These are phyloP conservation scores for Chamaetylas fuelleborni DNA, from an alignment of 2,113 vertebrate genomes.

Conservation along the genomic window DNA sequence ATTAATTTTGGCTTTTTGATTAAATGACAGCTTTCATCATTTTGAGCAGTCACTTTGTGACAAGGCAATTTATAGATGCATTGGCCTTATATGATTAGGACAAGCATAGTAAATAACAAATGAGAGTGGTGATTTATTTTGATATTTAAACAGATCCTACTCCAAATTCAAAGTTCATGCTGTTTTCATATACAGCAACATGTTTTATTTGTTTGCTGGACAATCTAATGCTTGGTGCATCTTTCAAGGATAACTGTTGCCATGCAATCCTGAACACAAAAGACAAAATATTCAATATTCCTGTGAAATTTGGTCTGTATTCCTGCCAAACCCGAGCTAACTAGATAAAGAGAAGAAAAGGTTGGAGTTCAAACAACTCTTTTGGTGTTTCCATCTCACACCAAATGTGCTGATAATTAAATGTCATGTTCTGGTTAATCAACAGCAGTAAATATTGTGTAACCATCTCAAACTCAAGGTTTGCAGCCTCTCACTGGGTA, in stretches of 20 bases:
- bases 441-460: neutral
- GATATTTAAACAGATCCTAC: conserved; percentile 9
- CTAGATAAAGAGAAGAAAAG: neutral
- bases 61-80: conserved; percentile 70
- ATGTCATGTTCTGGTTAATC: neutral
- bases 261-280: neutral
- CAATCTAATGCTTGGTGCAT: neutral
- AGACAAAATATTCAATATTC: neutral
- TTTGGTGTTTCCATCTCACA: neutral
- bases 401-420: neutral
- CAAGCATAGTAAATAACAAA: conserved; percentile 64
- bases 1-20: conserved; percentile 68
- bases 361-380: neutral
- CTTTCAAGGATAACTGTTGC: neutral
- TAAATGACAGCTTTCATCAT: conserved; percentile 71
- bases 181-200: neutral
- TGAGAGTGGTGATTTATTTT: neutral
- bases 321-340: neutral
- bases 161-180: neutral
- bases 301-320: neutral
- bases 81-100: conserved; percentile 62
- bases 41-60: conserved; percentile 55
- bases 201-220: conserved; percentile 1
- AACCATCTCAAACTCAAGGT: neutral
- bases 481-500: neutral